Evolutionary conservation across 53 echinoderm and acorn worm species (phyloP), one percentile per base, ranked within the genome.

Genomic region (Stichopus horrens): DNA sequence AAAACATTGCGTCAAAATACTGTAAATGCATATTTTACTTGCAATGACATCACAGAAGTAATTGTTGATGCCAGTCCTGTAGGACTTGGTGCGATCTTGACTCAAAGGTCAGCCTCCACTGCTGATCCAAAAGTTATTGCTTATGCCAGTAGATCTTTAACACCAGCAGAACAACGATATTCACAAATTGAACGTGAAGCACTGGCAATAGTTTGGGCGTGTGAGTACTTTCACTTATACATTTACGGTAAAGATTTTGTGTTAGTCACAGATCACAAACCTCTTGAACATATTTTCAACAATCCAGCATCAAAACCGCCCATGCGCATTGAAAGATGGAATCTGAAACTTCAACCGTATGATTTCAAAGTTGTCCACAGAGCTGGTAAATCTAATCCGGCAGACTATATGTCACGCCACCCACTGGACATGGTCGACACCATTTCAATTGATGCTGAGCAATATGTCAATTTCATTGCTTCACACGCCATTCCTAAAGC

Each of bases 341-440:
- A 14, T 11, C 18, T 68, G 63, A 86, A 73, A 74, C 86, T 94
- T 20, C 94, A 94, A 77, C 86, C 54, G 75, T 93, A 91, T 57
- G 89, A 93, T 77, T 93, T 90, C 90, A 77, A 86, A 56, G 74
- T 95, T 18, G 37, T 74, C 23, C 92, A 95, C 88, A 56, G 85
- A 63, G 90, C 93, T 0, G 95, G 91, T 21, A 95, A 95, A 76
- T 58, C 71, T 55, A 93, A 95, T 74, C 93, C 91, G 21, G 93
- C 94, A 60, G 94, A 92, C 89, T 95, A 93, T 86, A 88, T 91
- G 71, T 95, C 95, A 68, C 37, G 37, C 37, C 37, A 37, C 37
- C 37, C 37, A 37, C 2, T 2, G 2, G 37, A 37, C 37, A 37
- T 37, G 2, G 2, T 37, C 37, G 37, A 37, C 37, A 37, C 37